Conservation (phyloP, 2,888 invertebrate species). For the Lepetodrilus schrolli region DNA sequence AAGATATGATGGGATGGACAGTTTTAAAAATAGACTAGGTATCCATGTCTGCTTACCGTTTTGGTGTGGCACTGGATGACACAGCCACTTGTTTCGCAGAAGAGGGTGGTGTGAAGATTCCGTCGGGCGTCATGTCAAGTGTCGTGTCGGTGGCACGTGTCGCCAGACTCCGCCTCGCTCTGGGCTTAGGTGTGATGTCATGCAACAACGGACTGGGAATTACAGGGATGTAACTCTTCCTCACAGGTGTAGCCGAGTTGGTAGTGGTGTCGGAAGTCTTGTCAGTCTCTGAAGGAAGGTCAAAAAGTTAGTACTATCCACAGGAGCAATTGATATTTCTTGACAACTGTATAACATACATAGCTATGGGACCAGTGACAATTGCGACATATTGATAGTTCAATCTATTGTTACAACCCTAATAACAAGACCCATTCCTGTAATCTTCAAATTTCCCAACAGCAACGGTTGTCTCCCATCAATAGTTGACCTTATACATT, state of each 20-base stretch:
- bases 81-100: background rate
- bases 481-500: too few relatives aligned
- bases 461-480: too few relatives aligned
- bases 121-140: background rate
- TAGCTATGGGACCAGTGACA: too few relatives aligned
- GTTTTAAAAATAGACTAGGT: background rate
- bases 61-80: background rate
- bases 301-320: too few relatives aligned
- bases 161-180: background rate
- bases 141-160: background rate
- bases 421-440: too few relatives aligned
- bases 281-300: too few relatives aligned
- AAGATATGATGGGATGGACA: too few relatives aligned
- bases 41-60: background rate
- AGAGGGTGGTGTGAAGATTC: background rate
- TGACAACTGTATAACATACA: too few relatives aligned
- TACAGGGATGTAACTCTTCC: constrained; percentile 58
- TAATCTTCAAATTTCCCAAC: too few relatives aligned
- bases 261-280: background rate
- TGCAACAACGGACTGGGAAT: constrained; percentile 66
- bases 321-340: too few relatives aligned
- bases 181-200: constrained; percentile 46
- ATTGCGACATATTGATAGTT: too few relatives aligned
- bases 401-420: too few relatives aligned
- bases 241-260: constrained; percentile 44